phyloP scores from a whole-genome alignment of 2,113 vertebrate species.

The Danio rerio region DNA sequence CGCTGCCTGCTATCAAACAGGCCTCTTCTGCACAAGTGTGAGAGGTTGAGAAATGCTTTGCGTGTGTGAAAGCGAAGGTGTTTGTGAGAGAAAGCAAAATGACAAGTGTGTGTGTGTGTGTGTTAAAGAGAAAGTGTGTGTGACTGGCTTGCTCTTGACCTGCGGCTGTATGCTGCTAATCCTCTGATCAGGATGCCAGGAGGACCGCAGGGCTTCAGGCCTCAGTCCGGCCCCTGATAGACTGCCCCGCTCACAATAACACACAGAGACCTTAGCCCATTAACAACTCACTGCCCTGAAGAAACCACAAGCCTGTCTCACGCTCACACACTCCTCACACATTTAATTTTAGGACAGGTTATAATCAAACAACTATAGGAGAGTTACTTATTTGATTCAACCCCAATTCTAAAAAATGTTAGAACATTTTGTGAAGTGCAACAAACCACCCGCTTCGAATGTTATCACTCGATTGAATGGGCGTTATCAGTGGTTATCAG shows the following conservation, averaged over 20 bases:
- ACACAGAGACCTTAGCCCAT: conserved; percentile 61
- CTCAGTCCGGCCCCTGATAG: conserved; percentile 65
- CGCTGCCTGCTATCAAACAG: conserved; percentile 40
- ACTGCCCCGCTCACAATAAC: conserved; percentile 68
- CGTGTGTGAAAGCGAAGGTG: conserved; percentile 46
- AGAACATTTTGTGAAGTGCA: no score
- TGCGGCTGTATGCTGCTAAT: conserved; percentile 68
- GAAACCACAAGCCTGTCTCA: conserved; percentile 12
- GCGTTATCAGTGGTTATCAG: no score
- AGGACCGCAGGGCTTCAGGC: conserved; percentile 50
- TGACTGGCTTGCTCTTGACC: conserved; percentile 72
- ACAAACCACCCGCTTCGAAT: no score
- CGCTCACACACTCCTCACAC: conserved; percentile 12
- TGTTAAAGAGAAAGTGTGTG: conserved; percentile 50
- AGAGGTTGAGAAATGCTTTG: conserved; percentile 44
- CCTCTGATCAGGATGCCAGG: conserved; percentile 81
- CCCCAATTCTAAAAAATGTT: no score
- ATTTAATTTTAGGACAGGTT: conserved; percentile 7
- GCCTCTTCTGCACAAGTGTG: conserved; percentile 49
- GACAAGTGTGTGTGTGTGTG: conserved; percentile 28
- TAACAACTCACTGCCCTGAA: conserved; percentile 43
- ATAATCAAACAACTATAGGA: conserved; percentile 5
- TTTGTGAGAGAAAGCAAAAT: conserved; percentile 19
- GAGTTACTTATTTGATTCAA: neutral
- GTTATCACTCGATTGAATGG: no score